These are phyloP conservation scores for Aptenodytes forsteri DNA, from an alignment of 2,113 vertebrate genomes.

Conservation along the genomic window DNA sequence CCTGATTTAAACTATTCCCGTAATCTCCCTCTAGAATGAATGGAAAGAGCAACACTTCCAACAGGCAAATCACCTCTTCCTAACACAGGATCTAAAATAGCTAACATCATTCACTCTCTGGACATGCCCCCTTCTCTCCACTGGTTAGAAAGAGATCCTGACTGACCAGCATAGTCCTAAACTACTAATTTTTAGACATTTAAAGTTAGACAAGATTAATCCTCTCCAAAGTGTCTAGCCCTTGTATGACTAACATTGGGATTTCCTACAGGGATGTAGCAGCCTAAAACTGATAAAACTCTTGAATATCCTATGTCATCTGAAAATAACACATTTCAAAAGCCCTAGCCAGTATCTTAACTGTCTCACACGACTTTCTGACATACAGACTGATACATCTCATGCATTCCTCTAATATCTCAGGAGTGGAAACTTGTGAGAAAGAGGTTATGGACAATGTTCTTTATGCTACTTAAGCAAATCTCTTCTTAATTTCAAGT, in stretches of 20 bases:
- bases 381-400: not conserved
- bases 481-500: not conserved
- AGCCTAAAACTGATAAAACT: not conserved
- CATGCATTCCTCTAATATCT: not conserved
- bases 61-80: not conserved
- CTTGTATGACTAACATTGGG: not conserved
- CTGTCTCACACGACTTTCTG: not conserved
- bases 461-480: not conserved
- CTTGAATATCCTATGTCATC: not conserved
- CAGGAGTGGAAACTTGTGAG: not conserved
- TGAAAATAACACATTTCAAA: not conserved
- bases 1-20: not conserved
- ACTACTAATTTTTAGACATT: not conserved
- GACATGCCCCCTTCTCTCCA: not conserved
- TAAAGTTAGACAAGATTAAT: not conserved
- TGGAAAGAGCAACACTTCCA: not conserved
- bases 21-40: not conserved
- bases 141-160: not conserved
- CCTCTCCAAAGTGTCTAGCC: not conserved
- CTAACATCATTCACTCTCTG: not conserved
- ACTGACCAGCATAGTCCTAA: not conserved
- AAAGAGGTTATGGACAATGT: not conserved
- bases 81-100: not conserved
- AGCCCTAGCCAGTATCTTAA: not conserved
- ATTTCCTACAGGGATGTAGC: not conserved